Conservation (phyloP, 2,113 vertebrate genomes). For the Leptodactylus fuscus region DNA sequence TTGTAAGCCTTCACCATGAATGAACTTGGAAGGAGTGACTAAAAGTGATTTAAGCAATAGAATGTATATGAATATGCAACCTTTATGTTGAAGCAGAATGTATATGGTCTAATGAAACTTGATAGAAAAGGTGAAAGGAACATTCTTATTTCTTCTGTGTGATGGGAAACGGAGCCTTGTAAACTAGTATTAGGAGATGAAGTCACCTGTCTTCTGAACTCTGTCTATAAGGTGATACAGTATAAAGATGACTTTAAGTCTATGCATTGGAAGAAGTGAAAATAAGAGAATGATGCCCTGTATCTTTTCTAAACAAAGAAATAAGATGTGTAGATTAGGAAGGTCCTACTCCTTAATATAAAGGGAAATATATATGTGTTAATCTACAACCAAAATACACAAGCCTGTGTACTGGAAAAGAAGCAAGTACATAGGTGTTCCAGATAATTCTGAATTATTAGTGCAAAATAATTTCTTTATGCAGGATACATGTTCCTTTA, state of each 20-base stretch:
- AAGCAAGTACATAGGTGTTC: neutral
- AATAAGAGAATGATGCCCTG: neutral
- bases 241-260: neutral
- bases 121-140: neutral
- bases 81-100: neutral
- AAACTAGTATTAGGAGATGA: neutral
- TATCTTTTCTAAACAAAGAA: neutral
- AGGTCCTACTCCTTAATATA: neutral
- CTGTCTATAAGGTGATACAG: neutral
- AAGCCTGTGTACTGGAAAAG: too few relatives aligned
- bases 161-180: neutral
- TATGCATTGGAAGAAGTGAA: neutral
- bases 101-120: neutral
- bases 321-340: neutral
- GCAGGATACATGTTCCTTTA: neutral
- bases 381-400: too few relatives aligned
- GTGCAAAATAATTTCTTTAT: slow-evolving; percentile 1
- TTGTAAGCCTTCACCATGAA: neutral
- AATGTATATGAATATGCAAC: neutral
- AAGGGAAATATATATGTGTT: too few relatives aligned
- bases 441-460: neutral
- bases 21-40: neutral
- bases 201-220: neutral
- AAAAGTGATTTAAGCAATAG: neutral
- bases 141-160: neutral